phyloP scores from a whole-genome alignment of 2,797 vertebrate genomes.

The Rhinogobio ventralis region DNA sequence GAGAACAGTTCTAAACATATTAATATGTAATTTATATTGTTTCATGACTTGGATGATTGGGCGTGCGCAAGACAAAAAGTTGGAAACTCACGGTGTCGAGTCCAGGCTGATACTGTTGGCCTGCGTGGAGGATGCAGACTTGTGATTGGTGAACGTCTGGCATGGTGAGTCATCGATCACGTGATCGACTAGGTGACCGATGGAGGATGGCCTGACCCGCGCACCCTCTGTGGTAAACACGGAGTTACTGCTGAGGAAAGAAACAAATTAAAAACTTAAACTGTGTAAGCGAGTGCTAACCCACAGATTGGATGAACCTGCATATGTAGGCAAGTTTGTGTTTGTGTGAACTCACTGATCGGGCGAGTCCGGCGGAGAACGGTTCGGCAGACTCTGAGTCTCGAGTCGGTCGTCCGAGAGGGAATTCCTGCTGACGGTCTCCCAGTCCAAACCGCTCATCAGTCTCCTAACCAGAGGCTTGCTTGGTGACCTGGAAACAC shows the following conservation, averaged over 20 bases:
- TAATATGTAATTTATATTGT: background rate
- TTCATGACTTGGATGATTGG: background rate
- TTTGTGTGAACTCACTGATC: conserved; percentile 87
- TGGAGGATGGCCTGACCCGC: conserved; percentile 90
- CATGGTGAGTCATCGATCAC: conserved; percentile 90
- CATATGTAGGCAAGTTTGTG: background rate
- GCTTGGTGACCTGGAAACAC: conserved; percentile 89
- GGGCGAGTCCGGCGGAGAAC: conserved; percentile 96
- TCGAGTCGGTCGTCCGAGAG: conserved; percentile 94
- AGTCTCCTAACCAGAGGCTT: conserved; percentile 94
- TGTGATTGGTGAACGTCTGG: conserved; percentile 90
- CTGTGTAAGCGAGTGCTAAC: background rate
- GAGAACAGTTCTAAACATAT: background rate
- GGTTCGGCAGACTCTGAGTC: conserved; percentile 95
- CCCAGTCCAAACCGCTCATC: conserved; percentile 93
- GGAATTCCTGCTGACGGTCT: conserved; percentile 93
- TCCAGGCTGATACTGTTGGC: conserved; percentile 97
- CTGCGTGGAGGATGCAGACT: conserved; percentile 95
- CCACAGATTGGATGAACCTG: background rate
- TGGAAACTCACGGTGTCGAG: conserved; percentile 87
- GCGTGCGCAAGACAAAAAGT: background rate
- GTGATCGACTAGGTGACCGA: conserved; percentile 95
- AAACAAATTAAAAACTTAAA: background rate
- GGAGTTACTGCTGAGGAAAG: conserved; percentile 77
- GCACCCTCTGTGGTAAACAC: conserved; percentile 90